These are phyloP conservation scores for Lottia scabra DNA, from an alignment of 2,888 invertebrate genomes.

Conservation along the genomic window DNA sequence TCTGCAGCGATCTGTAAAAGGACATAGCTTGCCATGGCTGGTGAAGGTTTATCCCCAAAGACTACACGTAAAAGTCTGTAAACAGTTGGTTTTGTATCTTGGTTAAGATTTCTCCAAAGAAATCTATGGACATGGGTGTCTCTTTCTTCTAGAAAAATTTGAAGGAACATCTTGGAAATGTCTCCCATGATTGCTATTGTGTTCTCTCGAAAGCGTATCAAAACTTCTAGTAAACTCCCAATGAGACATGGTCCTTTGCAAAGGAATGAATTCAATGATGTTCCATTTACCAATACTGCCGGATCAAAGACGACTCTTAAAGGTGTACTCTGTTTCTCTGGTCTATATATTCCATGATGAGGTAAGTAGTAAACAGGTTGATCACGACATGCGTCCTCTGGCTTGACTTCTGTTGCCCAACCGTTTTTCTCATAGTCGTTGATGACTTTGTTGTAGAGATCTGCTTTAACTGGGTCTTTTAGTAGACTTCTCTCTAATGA, in stretches of 20 bases:
- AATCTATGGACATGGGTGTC: slow-evolving; percentile 14
- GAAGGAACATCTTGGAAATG: neutral
- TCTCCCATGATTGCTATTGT: neutral
- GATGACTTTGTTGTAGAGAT: slow-evolving; percentile 11
- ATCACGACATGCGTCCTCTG: neutral
- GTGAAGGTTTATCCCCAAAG: slow-evolving; percentile 20
- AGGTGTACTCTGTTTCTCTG: slow-evolving; percentile 16
- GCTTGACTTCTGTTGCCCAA: slow-evolving; percentile 7
- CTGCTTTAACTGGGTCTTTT: slow-evolving; percentile 3
- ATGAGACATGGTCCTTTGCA: slow-evolving; percentile 4
- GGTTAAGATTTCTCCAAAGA: slow-evolving; percentile 16
- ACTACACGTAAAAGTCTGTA: slow-evolving; percentile 11
- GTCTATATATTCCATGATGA: slow-evolving; percentile 21
- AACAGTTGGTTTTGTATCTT: neutral
- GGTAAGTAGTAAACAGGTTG: slow-evolving; percentile 15
- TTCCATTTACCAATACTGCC: slow-evolving; percentile 7
- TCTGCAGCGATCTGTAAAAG: slow-evolving; percentile 16
- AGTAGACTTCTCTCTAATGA: slow-evolving; percentile 13
- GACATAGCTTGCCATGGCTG: slow-evolving; percentile 18
- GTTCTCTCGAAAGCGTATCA: slow-evolving; percentile 13
- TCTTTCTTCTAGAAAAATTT: neutral
- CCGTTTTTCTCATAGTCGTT: slow-evolving; percentile 8
- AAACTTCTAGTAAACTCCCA: slow-evolving; percentile 9
- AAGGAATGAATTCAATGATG: slow-evolving; percentile 4
- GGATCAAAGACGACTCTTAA: slow-evolving; percentile 20